These are phyloP conservation scores for Bubo bubo DNA, from an alignment of 2,113 vertebrate genomes.

Conservation along the genomic window DNA sequence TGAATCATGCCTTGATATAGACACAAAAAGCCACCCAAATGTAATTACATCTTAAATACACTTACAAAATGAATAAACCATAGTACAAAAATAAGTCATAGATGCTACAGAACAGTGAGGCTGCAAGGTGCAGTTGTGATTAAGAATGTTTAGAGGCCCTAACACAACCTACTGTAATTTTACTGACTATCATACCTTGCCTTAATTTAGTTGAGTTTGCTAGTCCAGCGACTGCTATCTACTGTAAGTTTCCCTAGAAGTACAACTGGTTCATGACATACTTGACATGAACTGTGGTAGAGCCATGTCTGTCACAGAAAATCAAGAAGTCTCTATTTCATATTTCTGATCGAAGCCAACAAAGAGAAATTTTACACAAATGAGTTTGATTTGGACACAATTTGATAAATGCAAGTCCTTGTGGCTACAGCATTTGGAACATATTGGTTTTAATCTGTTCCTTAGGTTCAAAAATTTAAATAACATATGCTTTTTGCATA, in stretches of 20 bases:
- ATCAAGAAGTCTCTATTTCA: not conserved
- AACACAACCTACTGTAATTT: not conserved
- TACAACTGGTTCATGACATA: not conserved
- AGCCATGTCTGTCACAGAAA: not conserved
- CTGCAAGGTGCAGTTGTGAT: not conserved
- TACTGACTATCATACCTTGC: not conserved
- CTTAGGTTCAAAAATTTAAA: not conserved
- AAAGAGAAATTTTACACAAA: not conserved
- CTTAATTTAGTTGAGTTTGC: not conserved
- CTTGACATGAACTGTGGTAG: not conserved
- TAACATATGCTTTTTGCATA: not conserved
- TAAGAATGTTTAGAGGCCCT: not conserved
- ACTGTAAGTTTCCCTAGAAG: not conserved
- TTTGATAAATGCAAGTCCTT: not conserved
- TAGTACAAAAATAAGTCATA: not conserved
- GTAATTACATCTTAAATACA: not conserved
- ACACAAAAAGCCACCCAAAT: not conserved
- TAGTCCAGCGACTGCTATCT: not conserved
- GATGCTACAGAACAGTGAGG: not conserved
- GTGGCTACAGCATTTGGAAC: not conserved
- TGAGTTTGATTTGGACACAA: not conserved
- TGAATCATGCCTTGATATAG: not conserved
- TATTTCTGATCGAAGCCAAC: not conserved
- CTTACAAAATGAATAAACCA: not conserved
- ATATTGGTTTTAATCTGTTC: not conserved